Base-by-base conservation (phyloP, 2,888 invertebrate species). In the Brachyptera putata region DNA sequence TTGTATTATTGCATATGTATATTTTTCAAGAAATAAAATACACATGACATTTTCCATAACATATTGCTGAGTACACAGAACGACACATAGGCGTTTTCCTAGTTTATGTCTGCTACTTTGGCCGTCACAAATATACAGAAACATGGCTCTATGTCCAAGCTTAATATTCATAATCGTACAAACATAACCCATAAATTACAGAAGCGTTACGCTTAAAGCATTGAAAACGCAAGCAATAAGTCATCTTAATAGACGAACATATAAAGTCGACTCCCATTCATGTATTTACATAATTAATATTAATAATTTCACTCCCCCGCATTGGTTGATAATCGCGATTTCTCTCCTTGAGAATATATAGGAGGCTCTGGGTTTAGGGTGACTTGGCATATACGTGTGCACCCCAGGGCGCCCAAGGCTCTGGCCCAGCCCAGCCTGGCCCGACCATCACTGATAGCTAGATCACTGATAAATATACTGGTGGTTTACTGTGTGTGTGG, bases 151-250 rank as follows among this genome's bases (percentile, higher is more conserved):
- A n/a, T n/a, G n/a, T n/a, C n/a, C n/a, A n/a, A n/a, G n/a, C n/a
- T n/a, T n/a, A n/a, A n/a, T n/a, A n/a, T n/a, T n/a, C n/a, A n/a
- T n/a, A n/a, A n/a, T n/a, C n/a, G n/a, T n/a, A n/a, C n/a, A n/a
- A n/a, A n/a, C n/a, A n/a, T n/a, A n/a, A n/a, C n/a, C n/a, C n/a
- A 46, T 46, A 46, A 46, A 46, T 46, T 46, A 46, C 46, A 46
- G 46, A 21, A 46, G 46, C 46, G 18, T 46, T 41, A 21, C 24
- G 46, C 46, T 46, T 24, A 46, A 46, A 46, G 46, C 46, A 46
- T 16, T 46, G 24, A 5, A 21, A 41, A 41, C 18, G 22, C 21
- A 46, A 24, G 46, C 24, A 21, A 46, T 46, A 46, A 46, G 46
- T 46, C 46, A 46, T 24, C 18, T 46, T 22, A 46, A 21, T 46